phyloP scores from a whole-genome alignment of 1,140 invertebrate genomes.

The Dreissena rostriformis region DNA sequence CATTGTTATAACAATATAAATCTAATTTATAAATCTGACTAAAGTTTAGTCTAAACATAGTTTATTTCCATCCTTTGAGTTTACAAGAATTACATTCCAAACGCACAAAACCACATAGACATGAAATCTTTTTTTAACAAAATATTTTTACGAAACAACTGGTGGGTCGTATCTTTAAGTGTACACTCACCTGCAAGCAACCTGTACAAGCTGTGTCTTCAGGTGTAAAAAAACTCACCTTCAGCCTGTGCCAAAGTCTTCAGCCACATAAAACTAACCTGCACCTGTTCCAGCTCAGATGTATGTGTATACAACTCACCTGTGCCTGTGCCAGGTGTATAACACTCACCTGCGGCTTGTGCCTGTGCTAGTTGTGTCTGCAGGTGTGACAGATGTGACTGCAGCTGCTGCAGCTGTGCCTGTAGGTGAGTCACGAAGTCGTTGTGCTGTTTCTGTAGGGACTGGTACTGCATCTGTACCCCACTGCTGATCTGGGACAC shows the following conservation, averaged over 20 bases:
- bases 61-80: no score
- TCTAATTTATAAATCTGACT: no score
- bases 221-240: background rate
- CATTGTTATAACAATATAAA: conserved; percentile 1
- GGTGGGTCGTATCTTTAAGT: background rate
- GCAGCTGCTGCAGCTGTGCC: conserved; percentile 88
- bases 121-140: no score
- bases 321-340: no score
- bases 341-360: conserved; percentile 46
- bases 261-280: background rate
- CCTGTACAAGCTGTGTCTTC: background rate
- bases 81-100: no score
- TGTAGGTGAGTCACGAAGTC: conserved; percentile 95
- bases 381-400: conserved; percentile 82
- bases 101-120: no score
- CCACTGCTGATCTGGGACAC: conserved; percentile 89
- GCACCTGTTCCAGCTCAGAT: no score
- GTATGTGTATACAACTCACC: no score
- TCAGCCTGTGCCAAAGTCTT: background rate
- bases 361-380: conserved; percentile 55
- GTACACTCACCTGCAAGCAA: background rate
- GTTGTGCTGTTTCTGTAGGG: conserved; percentile 95
- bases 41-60: no score
- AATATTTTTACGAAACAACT: no score
- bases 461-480: conserved; percentile 86